Evolutionary conservation across 2,888 invertebrate species (phyloP), one percentile per base, ranked within the genome.

Genomic region (Thera britannica): DNA sequence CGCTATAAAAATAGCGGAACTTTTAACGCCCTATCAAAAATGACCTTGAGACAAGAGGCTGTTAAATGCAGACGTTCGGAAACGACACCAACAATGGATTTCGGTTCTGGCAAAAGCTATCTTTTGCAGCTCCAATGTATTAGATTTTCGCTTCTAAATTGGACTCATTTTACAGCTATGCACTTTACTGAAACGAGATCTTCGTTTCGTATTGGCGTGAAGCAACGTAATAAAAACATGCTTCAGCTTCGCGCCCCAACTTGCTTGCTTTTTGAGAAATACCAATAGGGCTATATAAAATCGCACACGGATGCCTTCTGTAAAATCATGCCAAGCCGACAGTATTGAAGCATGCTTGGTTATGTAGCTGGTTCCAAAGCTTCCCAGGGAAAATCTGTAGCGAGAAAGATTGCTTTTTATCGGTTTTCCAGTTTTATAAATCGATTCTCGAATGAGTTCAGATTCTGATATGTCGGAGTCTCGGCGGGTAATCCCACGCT

Each of bases 51-150:
- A 60, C 36, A 55, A 65, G 65, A 54, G 52, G 65, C 68, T 65
- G 70, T 72, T 70, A 61, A 63, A 60, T 52, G 67, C 71, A 70
- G 72, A 61, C 68, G 68, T 46, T 54, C 52, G 62, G 62, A 69
- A 69, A 62, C n/a, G 9, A 55, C 54, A 6, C n/a, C 46, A 4
- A 48, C 46, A 36, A 59, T 69, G 59, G 60, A 66, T 69, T 58
- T 70, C 60, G 58, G 38, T 36, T 63, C 58, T 12, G 4, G 36
- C 35, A 57, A 60, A 66, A 58, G 48, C 60, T 49, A 66, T 70
- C 57, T 66, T 54, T 54, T 63, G 56, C 66, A 62, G 62, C 12
- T 56, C 57, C 65, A 62, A 59, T 51, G 65, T 65, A 61, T 62
- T 58, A 61, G 44, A 61, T 61, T 48, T 58, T 55, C 58, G 56